phyloP scores from a whole-genome alignment of 2,888 invertebrate genomes.

The Eristalis arbustorum region DNA sequence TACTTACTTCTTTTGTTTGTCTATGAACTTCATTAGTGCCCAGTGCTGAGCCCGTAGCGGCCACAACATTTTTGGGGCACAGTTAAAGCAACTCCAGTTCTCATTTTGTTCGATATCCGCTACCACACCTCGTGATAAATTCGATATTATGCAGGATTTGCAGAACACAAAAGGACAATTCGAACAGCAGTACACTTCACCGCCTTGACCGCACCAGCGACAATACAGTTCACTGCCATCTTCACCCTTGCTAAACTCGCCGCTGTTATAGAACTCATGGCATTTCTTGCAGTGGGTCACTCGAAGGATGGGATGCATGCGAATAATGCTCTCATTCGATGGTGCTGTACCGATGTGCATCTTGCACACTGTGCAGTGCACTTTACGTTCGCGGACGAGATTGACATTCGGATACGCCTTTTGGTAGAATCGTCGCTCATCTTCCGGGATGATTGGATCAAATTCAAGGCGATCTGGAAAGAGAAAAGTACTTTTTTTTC shows the following conservation, averaged over 20 bases:
- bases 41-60: slow-evolving; percentile 86
- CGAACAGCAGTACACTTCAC: slow-evolving; percentile 89
- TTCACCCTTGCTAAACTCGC: slow-evolving; percentile 90
- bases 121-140: slow-evolving; percentile 85
- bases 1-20: slow-evolving; percentile 81
- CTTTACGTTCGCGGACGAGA: slow-evolving; percentile 82
- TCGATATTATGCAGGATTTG: slow-evolving; percentile 88
- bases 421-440: slow-evolving; percentile 82
- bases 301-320: slow-evolving; percentile 87
- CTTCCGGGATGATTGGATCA: slow-evolving; percentile 82
- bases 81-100: slow-evolving; percentile 90
- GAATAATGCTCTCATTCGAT: slow-evolving; percentile 84
- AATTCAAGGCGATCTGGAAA: slow-evolving; percentile 80
- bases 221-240: slow-evolving; percentile 92
- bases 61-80: slow-evolving; percentile 85
- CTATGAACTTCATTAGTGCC: slow-evolving; percentile 86
- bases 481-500: slow-evolving; percentile 14
- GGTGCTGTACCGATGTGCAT: slow-evolving; percentile 88
- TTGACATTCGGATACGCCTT: slow-evolving; percentile 83
- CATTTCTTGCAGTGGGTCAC: slow-evolving; percentile 88
- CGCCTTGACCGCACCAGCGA: slow-evolving; percentile 91
- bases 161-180: slow-evolving; percentile 88
- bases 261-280: slow-evolving; percentile 89
- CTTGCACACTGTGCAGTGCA: slow-evolving; percentile 89
- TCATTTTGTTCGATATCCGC: slow-evolving; percentile 88